Evolutionary conservation across 1,140 invertebrate genomes (phyloP).

Genomic region (Lycorma delicatula): DNA sequence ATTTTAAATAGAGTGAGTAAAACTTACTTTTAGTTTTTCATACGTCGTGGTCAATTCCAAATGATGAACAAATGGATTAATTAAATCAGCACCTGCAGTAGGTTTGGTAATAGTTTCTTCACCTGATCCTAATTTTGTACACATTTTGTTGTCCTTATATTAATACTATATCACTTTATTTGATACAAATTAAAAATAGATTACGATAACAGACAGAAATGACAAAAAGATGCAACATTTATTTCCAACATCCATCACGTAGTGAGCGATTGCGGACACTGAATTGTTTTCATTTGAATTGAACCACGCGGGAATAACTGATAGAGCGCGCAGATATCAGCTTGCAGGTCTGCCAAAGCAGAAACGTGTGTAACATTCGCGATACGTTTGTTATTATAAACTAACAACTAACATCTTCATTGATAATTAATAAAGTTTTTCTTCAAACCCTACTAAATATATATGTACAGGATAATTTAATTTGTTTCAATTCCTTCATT

Average conservation of each 20-base stretch:
- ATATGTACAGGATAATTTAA: no score
- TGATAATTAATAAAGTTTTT: no score
- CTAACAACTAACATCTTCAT: no score
- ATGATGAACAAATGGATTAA: slow-evolving; percentile 79
- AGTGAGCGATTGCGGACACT: not conserved
- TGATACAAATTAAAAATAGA: not conserved
- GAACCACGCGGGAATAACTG: not conserved
- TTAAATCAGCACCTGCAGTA: slow-evolving; percentile 37
- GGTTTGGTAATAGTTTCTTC: not conserved
- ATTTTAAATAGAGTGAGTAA: no score
- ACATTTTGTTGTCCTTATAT: not conserved
- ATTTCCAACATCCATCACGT: no score
- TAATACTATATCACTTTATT: not conserved
- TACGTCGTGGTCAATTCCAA: slow-evolving; percentile 72
- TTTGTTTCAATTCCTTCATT: no score
- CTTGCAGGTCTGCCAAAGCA: no score
- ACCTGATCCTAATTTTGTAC: not conserved
- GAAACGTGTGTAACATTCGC: no score
- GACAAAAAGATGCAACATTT: no score
- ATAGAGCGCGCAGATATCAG: no score
- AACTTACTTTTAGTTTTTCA: slow-evolving; percentile 74
- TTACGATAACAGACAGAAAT: not conserved
- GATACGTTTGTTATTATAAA: no score
- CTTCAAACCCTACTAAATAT: no score
- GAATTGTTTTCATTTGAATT: not conserved